Conservation (phyloP, 2,113 vertebrate species). For the Saimiri boliviensis region DNA sequence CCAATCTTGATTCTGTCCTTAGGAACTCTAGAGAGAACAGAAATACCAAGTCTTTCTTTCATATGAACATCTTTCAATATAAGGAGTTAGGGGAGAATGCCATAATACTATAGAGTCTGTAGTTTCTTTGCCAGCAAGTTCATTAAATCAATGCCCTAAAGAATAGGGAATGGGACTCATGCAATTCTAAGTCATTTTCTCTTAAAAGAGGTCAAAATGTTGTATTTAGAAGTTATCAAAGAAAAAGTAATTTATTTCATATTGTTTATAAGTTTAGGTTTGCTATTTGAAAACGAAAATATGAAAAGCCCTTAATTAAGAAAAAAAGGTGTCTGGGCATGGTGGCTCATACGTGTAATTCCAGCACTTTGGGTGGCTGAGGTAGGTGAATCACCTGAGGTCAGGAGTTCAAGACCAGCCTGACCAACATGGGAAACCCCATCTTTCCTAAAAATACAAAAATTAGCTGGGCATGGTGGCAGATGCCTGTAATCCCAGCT, state of each 20-base stretch:
- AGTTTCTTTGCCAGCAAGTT: not conserved
- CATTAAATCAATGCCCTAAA: not conserved
- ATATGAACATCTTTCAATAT: not conserved
- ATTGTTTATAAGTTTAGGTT: conserved; percentile 32
- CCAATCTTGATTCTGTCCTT: not conserved
- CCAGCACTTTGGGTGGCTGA: no score
- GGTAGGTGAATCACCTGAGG: no score
- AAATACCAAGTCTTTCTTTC: not conserved
- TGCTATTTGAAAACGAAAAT: conserved; percentile 48
- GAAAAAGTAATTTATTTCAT: conserved; percentile 45
- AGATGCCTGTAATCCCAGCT: no score
- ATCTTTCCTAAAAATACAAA: no score
- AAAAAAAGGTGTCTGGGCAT: no score
- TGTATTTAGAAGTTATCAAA: conserved; percentile 29
- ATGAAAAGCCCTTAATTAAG: not conserved
- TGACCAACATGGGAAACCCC: no score
- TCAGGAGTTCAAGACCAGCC: no score
- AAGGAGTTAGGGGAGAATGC: not conserved
- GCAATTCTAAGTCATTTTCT: conserved; percentile 21
- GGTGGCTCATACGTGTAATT: no score
- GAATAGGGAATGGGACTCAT: not conserved
- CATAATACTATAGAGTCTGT: not conserved
- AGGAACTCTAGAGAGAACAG: not conserved
- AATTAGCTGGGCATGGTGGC: no score
- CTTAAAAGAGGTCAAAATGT: conserved; percentile 45